These are phyloP conservation scores for Trichoplax adhaerens DNA, from an alignment of 37 sponge, comb jelly and placozoan genomes.

Conservation along the genomic window DNA sequence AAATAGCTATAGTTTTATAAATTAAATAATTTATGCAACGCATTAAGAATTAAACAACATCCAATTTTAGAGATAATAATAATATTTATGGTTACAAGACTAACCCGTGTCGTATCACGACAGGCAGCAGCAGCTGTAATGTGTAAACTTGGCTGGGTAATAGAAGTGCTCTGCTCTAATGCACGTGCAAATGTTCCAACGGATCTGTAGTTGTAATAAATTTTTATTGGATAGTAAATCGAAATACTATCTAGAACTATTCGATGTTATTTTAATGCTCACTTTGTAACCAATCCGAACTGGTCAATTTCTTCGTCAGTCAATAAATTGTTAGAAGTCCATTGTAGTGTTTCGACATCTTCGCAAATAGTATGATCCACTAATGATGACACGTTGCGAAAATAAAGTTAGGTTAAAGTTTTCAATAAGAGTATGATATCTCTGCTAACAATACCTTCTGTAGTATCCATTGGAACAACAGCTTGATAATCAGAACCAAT, in stretches of 20 bases:
- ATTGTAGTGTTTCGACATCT: constrained; percentile 56
- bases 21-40: not conserved
- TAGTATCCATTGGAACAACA: constrained; percentile 31
- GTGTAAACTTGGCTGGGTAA: constrained; percentile 65
- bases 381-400: too few species aligned
- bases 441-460: constrained; percentile 11
- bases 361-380: too few species aligned
- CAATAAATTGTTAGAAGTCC: constrained; percentile 1
- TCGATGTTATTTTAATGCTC: not conserved
- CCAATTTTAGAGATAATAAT: too few species aligned
- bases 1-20: constrained; percentile 30
- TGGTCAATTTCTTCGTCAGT: constrained; percentile 73
- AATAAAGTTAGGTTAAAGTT: too few species aligned
- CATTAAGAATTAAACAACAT: too few species aligned
- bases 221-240: too few species aligned
- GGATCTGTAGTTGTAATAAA: constrained; percentile 20
- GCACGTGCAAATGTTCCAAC: constrained; percentile 95
- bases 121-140: constrained; percentile 90
- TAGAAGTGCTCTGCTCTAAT: constrained; percentile 62
- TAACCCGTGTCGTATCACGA: constrained; percentile 72
- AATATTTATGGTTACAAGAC: not conserved
- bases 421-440: not conserved
- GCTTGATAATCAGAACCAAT: constrained; percentile 75
- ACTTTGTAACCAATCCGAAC: constrained; percentile 75
- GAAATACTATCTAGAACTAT: too few species aligned